Evolutionary conservation across 2,113 vertebrate species (phyloP).

Genomic region (Gymnobelideus leadbeateri): DNA sequence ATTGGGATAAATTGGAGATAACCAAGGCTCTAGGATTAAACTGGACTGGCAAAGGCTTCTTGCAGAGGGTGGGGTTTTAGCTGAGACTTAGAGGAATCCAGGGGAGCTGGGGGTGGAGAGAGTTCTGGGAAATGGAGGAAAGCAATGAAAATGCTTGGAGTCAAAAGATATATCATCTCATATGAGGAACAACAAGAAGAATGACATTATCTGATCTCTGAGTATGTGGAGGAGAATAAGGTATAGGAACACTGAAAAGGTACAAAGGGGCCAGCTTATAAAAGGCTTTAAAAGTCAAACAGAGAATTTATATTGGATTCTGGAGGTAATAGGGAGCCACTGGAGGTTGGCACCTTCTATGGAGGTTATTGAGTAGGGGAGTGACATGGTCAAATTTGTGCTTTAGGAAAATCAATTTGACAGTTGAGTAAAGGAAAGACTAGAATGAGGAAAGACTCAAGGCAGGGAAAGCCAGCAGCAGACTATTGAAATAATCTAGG

Average conservation of each 20-base stretch:
- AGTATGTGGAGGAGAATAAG: neutral
- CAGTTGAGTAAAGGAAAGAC: neutral
- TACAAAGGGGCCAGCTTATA: neutral
- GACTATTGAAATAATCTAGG: neutral
- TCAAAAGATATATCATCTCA: neutral
- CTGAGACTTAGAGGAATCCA: neutral
- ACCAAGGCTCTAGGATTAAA: neutral
- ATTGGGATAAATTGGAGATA: neutral
- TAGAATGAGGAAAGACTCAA: neutral
- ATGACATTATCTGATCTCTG: neutral
- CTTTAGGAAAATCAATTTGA: neutral
- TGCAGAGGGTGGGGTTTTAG: neutral
- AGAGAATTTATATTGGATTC: neutral
- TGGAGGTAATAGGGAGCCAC: neutral
- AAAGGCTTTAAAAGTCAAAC: neutral
- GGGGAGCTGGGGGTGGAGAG: neutral
- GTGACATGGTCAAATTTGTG: too few relatives aligned
- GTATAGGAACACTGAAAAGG: neutral
- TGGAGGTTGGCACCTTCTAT: too few relatives aligned
- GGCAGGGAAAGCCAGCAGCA: neutral
- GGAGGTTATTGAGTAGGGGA: neutral
- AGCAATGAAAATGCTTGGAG: neutral
- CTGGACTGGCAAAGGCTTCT: neutral
- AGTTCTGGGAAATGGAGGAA: neutral
- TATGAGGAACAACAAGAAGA: neutral